Conservation (phyloP, 1,140 invertebrate genomes). For the Medauroidea extradentata region DNA sequence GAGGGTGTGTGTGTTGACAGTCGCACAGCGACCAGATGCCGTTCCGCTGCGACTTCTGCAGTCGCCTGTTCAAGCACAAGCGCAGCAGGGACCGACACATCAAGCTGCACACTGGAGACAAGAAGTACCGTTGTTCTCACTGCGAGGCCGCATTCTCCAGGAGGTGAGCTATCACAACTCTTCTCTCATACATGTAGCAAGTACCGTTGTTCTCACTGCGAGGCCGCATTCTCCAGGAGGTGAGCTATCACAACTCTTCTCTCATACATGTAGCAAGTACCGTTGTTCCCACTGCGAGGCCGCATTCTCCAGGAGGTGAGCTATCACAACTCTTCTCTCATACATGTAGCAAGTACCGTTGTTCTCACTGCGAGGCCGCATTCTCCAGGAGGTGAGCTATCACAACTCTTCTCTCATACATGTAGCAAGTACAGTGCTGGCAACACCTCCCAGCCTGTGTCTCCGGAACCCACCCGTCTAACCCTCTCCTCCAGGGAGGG, state of each 20-base stretch:
- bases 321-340: neutral
- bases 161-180: constrained; percentile 55
- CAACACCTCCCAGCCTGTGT: no score
- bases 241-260: constrained; percentile 39
- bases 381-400: constrained; percentile 87
- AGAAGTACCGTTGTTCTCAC: constrained; percentile 87
- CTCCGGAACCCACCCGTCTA: no score
- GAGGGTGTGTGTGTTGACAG: constrained; percentile 48
- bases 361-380: constrained; percentile 83
- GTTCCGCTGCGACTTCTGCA: constrained; percentile 84
- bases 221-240: constrained; percentile 90
- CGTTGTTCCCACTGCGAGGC: constrained; percentile 82
- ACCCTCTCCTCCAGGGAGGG: no score
- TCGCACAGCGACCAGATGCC: constrained; percentile 86
- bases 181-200: constrained; percentile 51
- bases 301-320: constrained; percentile 87
- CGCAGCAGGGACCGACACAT: constrained; percentile 89
- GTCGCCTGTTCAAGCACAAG: constrained; percentile 92
- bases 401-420: no score
- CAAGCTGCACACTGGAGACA: constrained; percentile 91
- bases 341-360: constrained; percentile 75
- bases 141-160: constrained; percentile 91
- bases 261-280: no score
- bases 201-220: constrained; percentile 88
- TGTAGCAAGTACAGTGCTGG: no score